Conservation (phyloP, 2,888 invertebrate genomes). For the Sinelater perroti region DNA sequence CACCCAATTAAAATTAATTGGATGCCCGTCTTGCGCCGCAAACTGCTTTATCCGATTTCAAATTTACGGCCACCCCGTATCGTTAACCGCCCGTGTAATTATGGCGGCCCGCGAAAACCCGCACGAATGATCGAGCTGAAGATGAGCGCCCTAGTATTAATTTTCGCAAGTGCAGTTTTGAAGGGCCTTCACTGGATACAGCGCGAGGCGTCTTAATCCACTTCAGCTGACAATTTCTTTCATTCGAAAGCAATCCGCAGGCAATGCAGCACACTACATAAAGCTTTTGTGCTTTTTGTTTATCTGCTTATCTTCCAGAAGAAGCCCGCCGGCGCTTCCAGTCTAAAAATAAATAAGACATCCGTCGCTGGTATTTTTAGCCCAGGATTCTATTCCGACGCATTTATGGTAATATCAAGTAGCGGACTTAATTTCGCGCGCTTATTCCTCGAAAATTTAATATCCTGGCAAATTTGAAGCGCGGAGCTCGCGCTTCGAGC, state of each 20-base stretch:
- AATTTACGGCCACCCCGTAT: constrained; percentile 17
- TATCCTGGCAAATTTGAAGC: constrained; percentile 5
- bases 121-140: constrained; percentile 2
- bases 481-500: too few species aligned
- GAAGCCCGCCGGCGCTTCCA: too few species aligned
- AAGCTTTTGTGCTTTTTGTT: too few species aligned
- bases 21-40: constrained; percentile 21
- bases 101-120: constrained; percentile 3
- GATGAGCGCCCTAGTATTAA: too few species aligned
- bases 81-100: constrained; percentile 14
- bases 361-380: constrained; percentile 4
- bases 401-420: not conserved
- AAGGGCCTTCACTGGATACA: too few species aligned
- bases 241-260: too few species aligned
- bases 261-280: too few species aligned
- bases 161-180: too few species aligned
- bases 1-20: constrained; percentile 33
- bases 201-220: too few species aligned
- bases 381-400: not conserved
- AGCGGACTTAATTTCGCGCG: constrained; percentile 1
- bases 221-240: too few species aligned
- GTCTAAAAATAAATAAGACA: too few species aligned
- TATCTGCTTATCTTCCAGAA: too few species aligned
- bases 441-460: constrained; percentile 15
- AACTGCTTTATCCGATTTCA: constrained; percentile 27